These are phyloP conservation scores for Chelon auratus DNA, from an alignment of 2,797 vertebrate species.

Conservation along the genomic window DNA sequence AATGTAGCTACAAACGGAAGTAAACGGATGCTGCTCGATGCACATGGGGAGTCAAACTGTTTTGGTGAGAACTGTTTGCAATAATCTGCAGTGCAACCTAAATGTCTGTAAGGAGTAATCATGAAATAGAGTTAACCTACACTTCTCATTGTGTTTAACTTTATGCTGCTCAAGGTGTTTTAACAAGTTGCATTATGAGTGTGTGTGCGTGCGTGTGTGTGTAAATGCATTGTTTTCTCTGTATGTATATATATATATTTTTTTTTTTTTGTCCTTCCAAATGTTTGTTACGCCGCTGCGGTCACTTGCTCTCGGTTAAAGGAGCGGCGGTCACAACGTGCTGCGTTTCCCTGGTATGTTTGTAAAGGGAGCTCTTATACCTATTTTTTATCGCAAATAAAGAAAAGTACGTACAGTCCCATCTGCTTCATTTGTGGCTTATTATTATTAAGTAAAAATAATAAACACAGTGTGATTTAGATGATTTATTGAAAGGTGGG, in stretches of 20 bases:
- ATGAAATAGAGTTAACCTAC: not conserved
- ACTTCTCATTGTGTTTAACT: not conserved
- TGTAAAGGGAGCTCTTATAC: slow-evolving; percentile 78
- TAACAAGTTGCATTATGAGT: not conserved
- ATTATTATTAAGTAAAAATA: no score
- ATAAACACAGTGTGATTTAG: no score
- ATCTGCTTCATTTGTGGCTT: not conserved
- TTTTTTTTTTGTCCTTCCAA: slow-evolving; percentile 51
- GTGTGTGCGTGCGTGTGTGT: slow-evolving; percentile 20
- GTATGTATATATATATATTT: slow-evolving; percentile 6
- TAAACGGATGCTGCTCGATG: no score
- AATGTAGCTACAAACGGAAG: no score
- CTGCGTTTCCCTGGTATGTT: slow-evolving; percentile 76
- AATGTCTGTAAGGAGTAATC: not conserved
- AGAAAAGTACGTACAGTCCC: slow-evolving; percentile 38
- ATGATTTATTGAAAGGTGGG: no score
- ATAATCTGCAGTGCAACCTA: not conserved
- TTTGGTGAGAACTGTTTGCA: slow-evolving; percentile 8
- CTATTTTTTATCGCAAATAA: slow-evolving; percentile 82
- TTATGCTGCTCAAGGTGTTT: not conserved
- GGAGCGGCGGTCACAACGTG: slow-evolving; percentile 51
- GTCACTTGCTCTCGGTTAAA: slow-evolving; percentile 19
- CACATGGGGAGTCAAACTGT: no score
- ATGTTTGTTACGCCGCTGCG: slow-evolving; percentile 55
- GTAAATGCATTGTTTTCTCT: slow-evolving; percentile 39